Conservation (phyloP, 2,888 invertebrate genomes). For the Lagria hirta region DNA sequence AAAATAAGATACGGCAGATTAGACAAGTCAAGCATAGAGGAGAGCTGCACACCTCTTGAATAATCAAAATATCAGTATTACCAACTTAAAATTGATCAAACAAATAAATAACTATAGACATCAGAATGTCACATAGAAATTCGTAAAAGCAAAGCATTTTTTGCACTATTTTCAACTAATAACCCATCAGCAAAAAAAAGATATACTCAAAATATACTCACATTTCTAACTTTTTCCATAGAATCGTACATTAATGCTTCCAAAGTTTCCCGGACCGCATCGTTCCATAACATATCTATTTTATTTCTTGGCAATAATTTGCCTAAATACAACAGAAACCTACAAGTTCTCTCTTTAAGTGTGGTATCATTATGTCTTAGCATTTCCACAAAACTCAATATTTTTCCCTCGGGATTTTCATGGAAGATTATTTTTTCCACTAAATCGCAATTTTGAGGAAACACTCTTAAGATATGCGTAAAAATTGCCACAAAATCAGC, state of each 20-base stretch:
- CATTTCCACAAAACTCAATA: slow-evolving; percentile 56
- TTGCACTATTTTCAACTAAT: neutral
- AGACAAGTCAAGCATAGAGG: too few species aligned
- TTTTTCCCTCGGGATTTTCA: slow-evolving; percentile 34
- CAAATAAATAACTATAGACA: slow-evolving; percentile 10
- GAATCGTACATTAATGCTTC: slow-evolving; percentile 66
- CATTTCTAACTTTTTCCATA: slow-evolving; percentile 62
- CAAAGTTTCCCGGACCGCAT: slow-evolving; percentile 60
- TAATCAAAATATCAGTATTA: too few species aligned
- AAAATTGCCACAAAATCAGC: slow-evolving; percentile 72
- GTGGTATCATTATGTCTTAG: slow-evolving; percentile 61
- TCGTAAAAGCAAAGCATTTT: slow-evolving; percentile 4
- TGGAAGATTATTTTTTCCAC: slow-evolving; percentile 72
- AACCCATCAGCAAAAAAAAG: too few species aligned
- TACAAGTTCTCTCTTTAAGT: slow-evolving; percentile 66
- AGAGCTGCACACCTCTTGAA: too few species aligned
- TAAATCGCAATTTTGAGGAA: slow-evolving; percentile 75
- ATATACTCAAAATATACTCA: slow-evolving; percentile 43
- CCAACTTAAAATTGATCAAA: too few species aligned
- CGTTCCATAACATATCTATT: slow-evolving; percentile 65
- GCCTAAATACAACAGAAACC: slow-evolving; percentile 69
- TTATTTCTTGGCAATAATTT: slow-evolving; percentile 65
- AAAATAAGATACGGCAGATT: too few species aligned
- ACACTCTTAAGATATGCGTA: slow-evolving; percentile 69
- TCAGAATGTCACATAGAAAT: slow-evolving; percentile 7